phyloP scores from a whole-genome alignment of 2,113 vertebrate genomes.

The Macroglossus sobrinus region DNA sequence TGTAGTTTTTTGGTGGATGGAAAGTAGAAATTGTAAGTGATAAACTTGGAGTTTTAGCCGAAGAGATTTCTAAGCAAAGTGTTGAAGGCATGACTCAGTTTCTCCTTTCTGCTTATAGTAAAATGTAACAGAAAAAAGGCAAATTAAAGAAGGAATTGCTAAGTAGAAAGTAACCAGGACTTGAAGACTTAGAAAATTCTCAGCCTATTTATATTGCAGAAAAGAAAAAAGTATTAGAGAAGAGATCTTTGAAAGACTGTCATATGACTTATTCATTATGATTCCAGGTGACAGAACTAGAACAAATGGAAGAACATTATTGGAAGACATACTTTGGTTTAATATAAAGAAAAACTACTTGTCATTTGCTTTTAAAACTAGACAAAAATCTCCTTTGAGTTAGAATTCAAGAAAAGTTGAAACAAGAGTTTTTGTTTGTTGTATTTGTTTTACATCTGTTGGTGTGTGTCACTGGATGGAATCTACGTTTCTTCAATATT shows the following conservation, averaged over 20 bases:
- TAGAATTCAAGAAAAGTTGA: not conserved
- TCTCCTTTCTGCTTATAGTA: not conserved
- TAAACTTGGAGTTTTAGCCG: not conserved
- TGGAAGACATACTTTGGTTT: not conserved
- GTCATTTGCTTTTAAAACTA: not conserved
- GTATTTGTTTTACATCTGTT: not conserved
- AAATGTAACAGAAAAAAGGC: not conserved
- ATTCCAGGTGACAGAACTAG: not conserved
- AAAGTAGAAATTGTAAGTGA: not conserved
- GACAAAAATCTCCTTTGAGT: not conserved
- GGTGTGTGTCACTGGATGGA: not conserved
- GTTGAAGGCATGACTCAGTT: not conserved
- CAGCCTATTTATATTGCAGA: not conserved
- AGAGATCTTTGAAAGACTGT: not conserved
- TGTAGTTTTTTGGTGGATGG: not conserved
- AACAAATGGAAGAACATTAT: not conserved
- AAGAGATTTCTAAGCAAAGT: not conserved
- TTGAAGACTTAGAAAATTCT: conserved; percentile 13
- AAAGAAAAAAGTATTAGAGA: not conserved
- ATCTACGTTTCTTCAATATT: not conserved
- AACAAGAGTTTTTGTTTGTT: not conserved
- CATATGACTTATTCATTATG: not conserved
- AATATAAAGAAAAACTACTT: not conserved
- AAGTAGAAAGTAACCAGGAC: not conserved
- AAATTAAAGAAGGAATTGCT: not conserved